Evolutionary conservation across 2,113 vertebrate species (phyloP).

Genomic region (Nipponia nippon): DNA sequence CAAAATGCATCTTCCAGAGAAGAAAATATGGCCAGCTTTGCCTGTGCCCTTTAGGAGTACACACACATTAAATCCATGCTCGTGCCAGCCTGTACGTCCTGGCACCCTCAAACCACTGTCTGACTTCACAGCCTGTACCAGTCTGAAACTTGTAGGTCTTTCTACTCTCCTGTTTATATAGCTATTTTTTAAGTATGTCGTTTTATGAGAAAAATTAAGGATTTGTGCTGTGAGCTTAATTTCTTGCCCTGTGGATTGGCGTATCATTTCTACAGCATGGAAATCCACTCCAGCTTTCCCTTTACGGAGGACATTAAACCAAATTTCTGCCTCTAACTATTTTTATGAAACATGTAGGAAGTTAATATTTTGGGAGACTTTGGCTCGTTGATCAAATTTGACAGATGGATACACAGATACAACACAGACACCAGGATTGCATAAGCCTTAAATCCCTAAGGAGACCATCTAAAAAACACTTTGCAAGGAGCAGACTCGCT

Average conservation of each 20-base stretch:
- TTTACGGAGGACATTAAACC: not conserved
- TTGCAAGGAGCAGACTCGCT: not conserved
- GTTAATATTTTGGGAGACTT: not conserved
- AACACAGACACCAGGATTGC: not conserved
- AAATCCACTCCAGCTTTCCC: not conserved
- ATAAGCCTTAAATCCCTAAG: not conserved
- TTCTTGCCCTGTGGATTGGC: not conserved
- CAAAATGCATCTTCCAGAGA: not conserved
- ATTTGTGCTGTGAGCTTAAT: not conserved
- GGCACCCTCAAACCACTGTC: not conserved
- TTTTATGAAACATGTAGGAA: not conserved
- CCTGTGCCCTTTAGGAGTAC: not conserved
- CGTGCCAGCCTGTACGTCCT: rapidly evolving
- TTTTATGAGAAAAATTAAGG: not conserved
- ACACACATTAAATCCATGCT: not conserved
- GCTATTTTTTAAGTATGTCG: not conserved
- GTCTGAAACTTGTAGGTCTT: not conserved
- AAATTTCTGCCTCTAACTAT: not conserved
- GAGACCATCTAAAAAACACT: not conserved
- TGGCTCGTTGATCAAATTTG: not conserved
- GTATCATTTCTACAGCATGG: not conserved
- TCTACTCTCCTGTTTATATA: not conserved
- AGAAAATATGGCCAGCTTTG: not conserved
- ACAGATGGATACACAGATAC: not conserved
- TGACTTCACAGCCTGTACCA: not conserved